A percentile compares a stretch with the other conserved stretches of the same genome.
Evolutionary conservation across 92 coral and sea anemone genomes (phyloP).

Genomic region (Micromussa lordhowensis): DNA sequence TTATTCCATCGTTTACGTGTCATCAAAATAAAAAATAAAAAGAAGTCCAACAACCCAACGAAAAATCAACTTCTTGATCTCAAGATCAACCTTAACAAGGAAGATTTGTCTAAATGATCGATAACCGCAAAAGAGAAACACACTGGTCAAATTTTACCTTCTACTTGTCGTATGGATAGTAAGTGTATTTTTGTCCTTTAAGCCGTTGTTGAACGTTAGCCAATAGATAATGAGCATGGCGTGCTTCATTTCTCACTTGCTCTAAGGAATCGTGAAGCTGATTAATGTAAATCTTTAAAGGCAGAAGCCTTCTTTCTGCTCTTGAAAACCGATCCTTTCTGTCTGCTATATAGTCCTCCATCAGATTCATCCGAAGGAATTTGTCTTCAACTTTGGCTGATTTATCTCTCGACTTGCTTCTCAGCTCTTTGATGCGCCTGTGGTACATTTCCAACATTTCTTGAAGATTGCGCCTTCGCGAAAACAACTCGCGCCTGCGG

Average conservation of each 20-base stretch:
- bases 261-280: constrained; percentile 75
- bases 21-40: too few species aligned
- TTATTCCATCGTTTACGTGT: too few species aligned
- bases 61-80: not conserved
- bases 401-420: constrained; percentile 34
- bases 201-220: constrained; percentile 64
- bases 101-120: not conserved
- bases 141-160: not conserved
- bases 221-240: constrained; percentile 55
- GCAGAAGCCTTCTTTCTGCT: constrained; percentile 78
- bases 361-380: constrained; percentile 48
- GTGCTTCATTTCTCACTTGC: constrained; percentile 46
- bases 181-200: constrained; percentile 26
- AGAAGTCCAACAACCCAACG: too few species aligned
- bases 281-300: constrained; percentile 74
- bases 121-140: not conserved
- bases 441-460: constrained; percentile 78
- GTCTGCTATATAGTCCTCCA: constrained; percentile 70
- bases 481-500: constrained; percentile 57
- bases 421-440: constrained; percentile 63
- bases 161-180: constrained; percentile 28
- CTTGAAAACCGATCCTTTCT: constrained; percentile 59
- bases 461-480: constrained; percentile 68
- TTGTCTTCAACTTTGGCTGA: constrained; percentile 54
- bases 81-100: not conserved